Evolutionary conservation across 2,113 vertebrate species (phyloP), one percentile per base, ranked within the genome.

Genomic region (Macquaria ambigua): DNA sequence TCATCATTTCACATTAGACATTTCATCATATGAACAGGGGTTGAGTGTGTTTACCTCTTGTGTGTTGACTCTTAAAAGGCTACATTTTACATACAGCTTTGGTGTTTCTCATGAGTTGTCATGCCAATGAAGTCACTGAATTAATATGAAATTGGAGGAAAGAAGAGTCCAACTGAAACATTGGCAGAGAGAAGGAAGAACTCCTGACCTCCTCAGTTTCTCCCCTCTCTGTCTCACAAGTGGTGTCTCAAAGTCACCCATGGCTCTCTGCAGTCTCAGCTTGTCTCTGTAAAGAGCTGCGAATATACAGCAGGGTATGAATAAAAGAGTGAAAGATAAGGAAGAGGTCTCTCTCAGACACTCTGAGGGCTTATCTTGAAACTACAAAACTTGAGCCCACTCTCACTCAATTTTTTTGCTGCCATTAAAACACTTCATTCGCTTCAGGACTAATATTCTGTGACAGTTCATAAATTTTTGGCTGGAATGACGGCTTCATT

Each of bases 261-360:
- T 81, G 90, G 86, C 82, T 79, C 74, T 79, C 72, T 84, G 87
- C 85, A 81, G 90, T 79, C 81, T 83, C 58, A 64, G 82, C 83
- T 84, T 58, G 84, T 86, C 85, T 82, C 73, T 75, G 62, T 53
- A 76, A 80, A 58, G 81, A 85, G 85, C 79, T 61, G 75, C 9
- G 61, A 59, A 83, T 68, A 84, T 56, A 90, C 90, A 85, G 70
- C 87, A 76, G 72, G 25, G 31, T 67, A 86, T 90, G 90, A 91
- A 92, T 89, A 86, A 90, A 88, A 77, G 76, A 84, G 79, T 16
- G 21, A 74, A 15, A 87, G 91, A 93, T 92, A 91, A 91, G 84
- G 84, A 84, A 55, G 61, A 83, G 43, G 79, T 74, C 81, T 71
- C 67, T 88, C 81, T 82, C 85, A 74, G 52, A 77, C 80, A 81